Evolutionary conservation across 2,113 vertebrate species (phyloP).

Genomic region (Protobothrops mucrosquamatus): DNA sequence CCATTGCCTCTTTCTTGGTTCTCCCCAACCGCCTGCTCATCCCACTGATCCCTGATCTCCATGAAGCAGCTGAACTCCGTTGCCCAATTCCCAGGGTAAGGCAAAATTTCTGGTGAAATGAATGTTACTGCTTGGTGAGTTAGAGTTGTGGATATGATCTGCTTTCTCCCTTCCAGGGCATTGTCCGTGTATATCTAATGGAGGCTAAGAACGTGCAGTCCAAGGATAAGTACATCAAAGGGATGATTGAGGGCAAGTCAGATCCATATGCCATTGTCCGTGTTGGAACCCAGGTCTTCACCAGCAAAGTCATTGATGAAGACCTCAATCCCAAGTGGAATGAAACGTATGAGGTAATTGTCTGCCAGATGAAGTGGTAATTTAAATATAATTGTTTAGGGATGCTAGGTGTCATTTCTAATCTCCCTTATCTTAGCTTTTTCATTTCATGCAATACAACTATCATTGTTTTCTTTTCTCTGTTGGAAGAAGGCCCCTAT

Average conservation of each 20-base stretch:
- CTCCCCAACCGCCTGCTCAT: conserved; percentile 90
- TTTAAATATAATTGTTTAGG: neutral
- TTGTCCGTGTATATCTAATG: conserved; percentile 85
- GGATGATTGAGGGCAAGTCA: conserved; percentile 87
- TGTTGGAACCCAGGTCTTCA: conserved; percentile 88
- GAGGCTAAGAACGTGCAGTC: conserved; percentile 81
- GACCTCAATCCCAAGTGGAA: conserved; percentile 87
- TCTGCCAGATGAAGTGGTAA: neutral
- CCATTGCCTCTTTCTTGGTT: conserved; percentile 88
- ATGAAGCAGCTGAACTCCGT: conserved; percentile 83
- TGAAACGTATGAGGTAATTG: conserved; percentile 88
- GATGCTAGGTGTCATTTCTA: neutral
- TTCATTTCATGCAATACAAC: neutral
- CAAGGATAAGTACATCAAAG: conserved; percentile 88
- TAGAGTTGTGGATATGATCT: neutral
- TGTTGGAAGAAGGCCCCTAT: conserved; percentile 1
- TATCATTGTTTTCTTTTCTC: conserved; percentile 18
- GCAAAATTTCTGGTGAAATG: neutral
- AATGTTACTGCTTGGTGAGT: neutral
- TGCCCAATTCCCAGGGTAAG: conserved; percentile 90
- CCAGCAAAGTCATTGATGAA: conserved; percentile 83
- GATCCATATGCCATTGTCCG: conserved; percentile 88
- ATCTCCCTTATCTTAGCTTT: conserved; percentile 4
- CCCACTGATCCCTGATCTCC: conserved; percentile 85
- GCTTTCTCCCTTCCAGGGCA: conserved; percentile 70